Evolutionary conservation across 2,888 invertebrate species (phyloP).

Genomic region (Temnothorax unifasciatus): DNA sequence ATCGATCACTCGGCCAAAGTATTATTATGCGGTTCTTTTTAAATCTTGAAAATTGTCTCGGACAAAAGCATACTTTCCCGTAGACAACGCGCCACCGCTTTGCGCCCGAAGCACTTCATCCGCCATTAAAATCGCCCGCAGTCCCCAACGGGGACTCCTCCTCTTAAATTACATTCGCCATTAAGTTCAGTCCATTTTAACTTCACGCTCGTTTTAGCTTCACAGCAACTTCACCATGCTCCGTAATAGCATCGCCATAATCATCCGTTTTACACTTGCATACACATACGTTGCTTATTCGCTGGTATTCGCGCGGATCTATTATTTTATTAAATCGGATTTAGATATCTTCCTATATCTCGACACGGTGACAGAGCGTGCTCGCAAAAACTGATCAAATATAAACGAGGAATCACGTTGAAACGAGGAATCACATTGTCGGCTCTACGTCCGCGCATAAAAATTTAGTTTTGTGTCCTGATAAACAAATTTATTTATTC

Average conservation of each 20-base stretch:
- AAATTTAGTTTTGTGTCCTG: slow-evolving; percentile 24
- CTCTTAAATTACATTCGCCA: slow-evolving; percentile 27
- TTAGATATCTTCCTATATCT: not conserved
- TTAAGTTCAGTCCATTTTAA: slow-evolving; percentile 38
- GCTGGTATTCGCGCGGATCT: not conserved
- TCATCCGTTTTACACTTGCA: not conserved
- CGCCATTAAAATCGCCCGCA: slow-evolving; percentile 23
- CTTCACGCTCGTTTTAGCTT: slow-evolving; percentile 15
- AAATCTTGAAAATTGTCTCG: slow-evolving; percentile 33
- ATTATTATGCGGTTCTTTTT: slow-evolving; percentile 28
- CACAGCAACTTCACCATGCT: not conserved
- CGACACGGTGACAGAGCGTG: not conserved
- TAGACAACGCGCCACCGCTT: not conserved
- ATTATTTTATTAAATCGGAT: slow-evolving; percentile 1
- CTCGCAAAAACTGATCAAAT: slow-evolving; percentile 17
- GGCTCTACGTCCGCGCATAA: not conserved
- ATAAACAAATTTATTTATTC: slow-evolving; percentile 51
- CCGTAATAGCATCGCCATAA: not conserved
- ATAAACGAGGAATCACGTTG: slow-evolving; percentile 16
- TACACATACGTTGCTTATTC: not conserved
- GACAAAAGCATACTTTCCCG: not conserved
- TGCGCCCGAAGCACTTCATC: not conserved
- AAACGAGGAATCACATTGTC: slow-evolving; percentile 18
- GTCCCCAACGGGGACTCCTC: not conserved
- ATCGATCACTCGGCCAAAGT: slow-evolving; percentile 29